Conservation (phyloP, 2,113 vertebrate species). For the Anhinga anhinga region DNA sequence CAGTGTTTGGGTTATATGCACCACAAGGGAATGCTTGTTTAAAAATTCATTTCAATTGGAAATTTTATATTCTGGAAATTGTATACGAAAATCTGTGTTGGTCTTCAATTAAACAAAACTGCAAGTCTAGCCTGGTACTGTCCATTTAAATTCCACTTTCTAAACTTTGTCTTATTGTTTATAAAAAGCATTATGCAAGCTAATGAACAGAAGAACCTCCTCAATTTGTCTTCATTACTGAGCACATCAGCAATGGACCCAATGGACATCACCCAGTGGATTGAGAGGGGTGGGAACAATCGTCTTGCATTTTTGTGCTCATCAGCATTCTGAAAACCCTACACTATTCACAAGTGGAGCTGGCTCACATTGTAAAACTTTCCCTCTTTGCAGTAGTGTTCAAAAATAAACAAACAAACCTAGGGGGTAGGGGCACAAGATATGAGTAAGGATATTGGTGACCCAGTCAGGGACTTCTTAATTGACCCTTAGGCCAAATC, state of each 20-base stretch:
- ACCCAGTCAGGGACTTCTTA: neutral
- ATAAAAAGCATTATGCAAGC: slow-evolving; percentile 21
- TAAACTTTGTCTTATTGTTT: neutral
- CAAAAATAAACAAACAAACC: neutral
- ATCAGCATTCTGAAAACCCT: neutral
- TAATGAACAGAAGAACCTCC: slow-evolving; percentile 17
- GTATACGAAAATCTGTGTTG: neutral
- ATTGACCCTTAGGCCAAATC: neutral
- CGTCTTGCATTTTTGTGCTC: neutral
- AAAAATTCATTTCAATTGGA: slow-evolving; percentile 16
- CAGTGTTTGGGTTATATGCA: slow-evolving; percentile 1
- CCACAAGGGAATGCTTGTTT: neutral
- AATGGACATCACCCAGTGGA: neutral
- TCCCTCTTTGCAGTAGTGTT: neutral
- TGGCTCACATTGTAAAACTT: neutral
- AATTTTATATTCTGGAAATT: slow-evolving; percentile 8
- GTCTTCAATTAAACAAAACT: neutral
- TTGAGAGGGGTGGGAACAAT: neutral
- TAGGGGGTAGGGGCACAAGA: neutral
- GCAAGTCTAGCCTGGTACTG: neutral
- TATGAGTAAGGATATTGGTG: neutral
- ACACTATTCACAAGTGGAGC: neutral
- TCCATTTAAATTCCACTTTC: neutral
- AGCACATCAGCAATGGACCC: slow-evolving; percentile 6
- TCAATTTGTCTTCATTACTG: slow-evolving; percentile 58